Base-by-base conservation (phyloP, 2,113 vertebrate genomes). In the Chaetops frenatus region DNA sequence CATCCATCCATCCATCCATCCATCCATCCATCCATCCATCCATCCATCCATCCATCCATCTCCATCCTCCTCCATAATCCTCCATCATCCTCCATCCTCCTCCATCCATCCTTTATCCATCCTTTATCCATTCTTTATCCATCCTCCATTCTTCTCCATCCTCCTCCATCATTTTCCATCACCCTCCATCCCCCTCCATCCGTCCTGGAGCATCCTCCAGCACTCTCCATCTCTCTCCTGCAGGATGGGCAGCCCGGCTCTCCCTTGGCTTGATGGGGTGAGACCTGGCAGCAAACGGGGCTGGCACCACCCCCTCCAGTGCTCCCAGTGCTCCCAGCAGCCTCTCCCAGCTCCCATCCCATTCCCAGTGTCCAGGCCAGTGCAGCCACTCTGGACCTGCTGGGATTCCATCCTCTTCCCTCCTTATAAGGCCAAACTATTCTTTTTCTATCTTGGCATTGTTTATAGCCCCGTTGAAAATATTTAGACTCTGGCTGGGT, bases 351-450 rank as follows among this genome's bases (percentile, higher is more conserved):
- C 56, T 66, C 77, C 51, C 62, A 45, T 36, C 56, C 57, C 33
- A 12, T 71, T 35, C 47, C 66, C 7, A 1, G 72, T 56, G 38
- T 44, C 70, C 70, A 73, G 6, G 29, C 72, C 88, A 57, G 69
- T n/a, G 19, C 71, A 6, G 11, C 57, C 9, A 6, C 74, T 15
- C 17, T 31, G 12, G 27, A 65, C 83, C 60, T 11, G 2, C 5
- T 20, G 6, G 62, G 31, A 57, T 91, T 53, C 65, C 91, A 56
- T 15, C 54, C 33, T 22, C 86, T 71, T 11, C 8, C 76, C 83
- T 86, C 95, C 94, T 96, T 97, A 93, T 95, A 97, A 83, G 96
- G 95, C 25, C 15, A 97, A 97, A 96, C 91, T 51, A 81, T 96
- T 94, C 94, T 95, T 95, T 95, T 93, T 80, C 86, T 42, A 40